Percentiles rank a stretch among this genome's conserved stretches.
phyloP scores from a whole-genome alignment of 1,140 invertebrate species.

The Choristoneura fumiferana region DNA sequence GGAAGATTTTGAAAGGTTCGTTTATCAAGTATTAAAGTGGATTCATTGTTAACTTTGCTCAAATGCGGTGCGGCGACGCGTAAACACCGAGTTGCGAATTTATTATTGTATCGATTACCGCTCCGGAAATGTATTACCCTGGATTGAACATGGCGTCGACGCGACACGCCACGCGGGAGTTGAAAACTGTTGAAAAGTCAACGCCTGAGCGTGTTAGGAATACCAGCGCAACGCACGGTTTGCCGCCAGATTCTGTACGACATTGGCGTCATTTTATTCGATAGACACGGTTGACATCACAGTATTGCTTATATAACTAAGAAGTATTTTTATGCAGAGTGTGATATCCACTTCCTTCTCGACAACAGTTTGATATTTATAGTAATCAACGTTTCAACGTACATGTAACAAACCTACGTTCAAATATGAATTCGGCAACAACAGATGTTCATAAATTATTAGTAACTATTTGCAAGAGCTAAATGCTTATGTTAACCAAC shows the following conservation, averaged over 20 bases:
- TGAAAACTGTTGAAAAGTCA: conserved; percentile 4
- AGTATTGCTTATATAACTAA: no score
- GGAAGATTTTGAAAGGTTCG: conserved; percentile 5
- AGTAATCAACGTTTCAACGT: no score
- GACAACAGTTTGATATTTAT: no score
- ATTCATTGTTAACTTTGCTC: conserved; percentile 18
- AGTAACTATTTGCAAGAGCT: no score
- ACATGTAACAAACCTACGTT: no score
- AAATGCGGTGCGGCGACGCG: conserved; percentile 11
- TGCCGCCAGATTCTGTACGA: not conserved
- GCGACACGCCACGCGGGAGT: not conserved
- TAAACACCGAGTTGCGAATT: conserved; percentile 12
- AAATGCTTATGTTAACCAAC: no score
- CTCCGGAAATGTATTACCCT: not conserved
- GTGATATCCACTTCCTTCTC: no score
- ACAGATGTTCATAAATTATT: no score
- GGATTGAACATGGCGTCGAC: not conserved
- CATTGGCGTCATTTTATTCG: not conserved
- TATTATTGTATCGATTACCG: conserved; percentile 16
- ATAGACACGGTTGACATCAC: not conserved
- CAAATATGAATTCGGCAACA: no score
- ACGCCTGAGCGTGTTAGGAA: not conserved
- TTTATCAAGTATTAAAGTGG: conserved; percentile 17
- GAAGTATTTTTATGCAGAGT: no score
- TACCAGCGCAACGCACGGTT: conserved; percentile 6